Evolutionary conservation across 2,888 invertebrate species (phyloP).

Genomic region (Chymomyza amoena): DNA sequence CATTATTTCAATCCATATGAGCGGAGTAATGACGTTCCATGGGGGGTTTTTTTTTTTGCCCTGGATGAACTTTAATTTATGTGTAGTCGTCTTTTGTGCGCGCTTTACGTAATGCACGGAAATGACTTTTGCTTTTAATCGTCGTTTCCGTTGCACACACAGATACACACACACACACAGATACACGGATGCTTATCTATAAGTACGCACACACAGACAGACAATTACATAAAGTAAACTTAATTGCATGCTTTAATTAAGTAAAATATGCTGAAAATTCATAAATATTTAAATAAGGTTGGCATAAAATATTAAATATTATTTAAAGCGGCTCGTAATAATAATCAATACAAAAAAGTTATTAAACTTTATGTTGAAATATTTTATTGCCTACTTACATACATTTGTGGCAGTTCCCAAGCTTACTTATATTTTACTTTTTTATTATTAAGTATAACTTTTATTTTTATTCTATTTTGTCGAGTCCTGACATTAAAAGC

Average conservation of each 20-base stretch:
- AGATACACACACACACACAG: slow-evolving; percentile 26
- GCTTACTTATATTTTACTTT: neutral
- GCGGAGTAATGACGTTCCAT: no score
- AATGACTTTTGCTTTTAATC: slow-evolving; percentile 60
- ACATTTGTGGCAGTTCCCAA: neutral
- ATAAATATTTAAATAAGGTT: slow-evolving; percentile 55
- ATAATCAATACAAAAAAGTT: neutral
- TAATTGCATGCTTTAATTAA: slow-evolving; percentile 60
- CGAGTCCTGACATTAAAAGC: neutral
- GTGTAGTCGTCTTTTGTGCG: slow-evolving; percentile 31
- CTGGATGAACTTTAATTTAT: slow-evolving; percentile 62
- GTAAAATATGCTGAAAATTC: slow-evolving; percentile 44
- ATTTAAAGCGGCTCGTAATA: neutral
- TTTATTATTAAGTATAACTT: neutral
- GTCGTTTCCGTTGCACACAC: slow-evolving; percentile 21
- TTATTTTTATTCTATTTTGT: no score
- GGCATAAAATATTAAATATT: neutral
- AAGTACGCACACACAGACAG: slow-evolving; percentile 16
- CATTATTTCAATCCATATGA: neutral
- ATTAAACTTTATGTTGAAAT: neutral
- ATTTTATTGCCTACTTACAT: neutral
- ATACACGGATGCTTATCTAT: slow-evolving; percentile 1
- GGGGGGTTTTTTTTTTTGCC: no score
- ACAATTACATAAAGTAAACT: slow-evolving; percentile 19
- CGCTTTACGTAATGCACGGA: slow-evolving; percentile 58